Evolutionary conservation across 2,113 vertebrate species (phyloP), one percentile per base, ranked within the genome.

Genomic region (Sula dactylatra): DNA sequence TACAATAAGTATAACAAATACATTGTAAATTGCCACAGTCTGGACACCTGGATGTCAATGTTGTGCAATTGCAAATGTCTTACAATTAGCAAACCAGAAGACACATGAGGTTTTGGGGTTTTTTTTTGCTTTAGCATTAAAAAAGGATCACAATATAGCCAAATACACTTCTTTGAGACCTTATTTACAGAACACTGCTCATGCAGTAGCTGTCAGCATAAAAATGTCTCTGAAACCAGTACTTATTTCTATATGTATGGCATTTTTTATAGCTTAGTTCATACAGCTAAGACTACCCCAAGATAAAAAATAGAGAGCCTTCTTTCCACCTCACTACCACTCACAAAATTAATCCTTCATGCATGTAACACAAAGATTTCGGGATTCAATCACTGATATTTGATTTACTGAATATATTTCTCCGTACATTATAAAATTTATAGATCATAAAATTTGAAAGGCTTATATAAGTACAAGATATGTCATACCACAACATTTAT

Each of bases 1-100:
- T 65, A 96, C 88, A 98, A 96, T 65, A 98, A 97, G 98, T 96
- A 96, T 78, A 97, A 98, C 80, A 97, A 95, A 94, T 88, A 92
- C 44, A 73, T 65, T 81, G 92, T 80, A 52, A 81, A 81, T 82
- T 45, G 61, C 44, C 27, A 80, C n/a, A 88, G 25, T 31, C 44
- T 54, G 73, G 55, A 88, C 38, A 70, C 26, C 24, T 7, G 64
- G 36, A 79, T 49, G 49, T 79, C 56, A 58, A 71, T 24, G 67
- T 76, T 84, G 44, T 2, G 2, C 1, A 70, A 66, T 45, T 45
- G 44, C 17, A 45, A 45, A 45, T 45, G 36, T 45, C 27, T 90
- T 12, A 38, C 12, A 72, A 25, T 17, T 38, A 55, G 15, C 25
- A 88, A 82, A 50, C 0, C 0, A 7, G n/a, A 77, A 59, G 20